A percentile compares a stretch with the other conserved stretches of the same genome.
Evolutionary conservation across 2,113 vertebrate species (phyloP).

Genomic region (Psilopsiagon aurifrons): DNA sequence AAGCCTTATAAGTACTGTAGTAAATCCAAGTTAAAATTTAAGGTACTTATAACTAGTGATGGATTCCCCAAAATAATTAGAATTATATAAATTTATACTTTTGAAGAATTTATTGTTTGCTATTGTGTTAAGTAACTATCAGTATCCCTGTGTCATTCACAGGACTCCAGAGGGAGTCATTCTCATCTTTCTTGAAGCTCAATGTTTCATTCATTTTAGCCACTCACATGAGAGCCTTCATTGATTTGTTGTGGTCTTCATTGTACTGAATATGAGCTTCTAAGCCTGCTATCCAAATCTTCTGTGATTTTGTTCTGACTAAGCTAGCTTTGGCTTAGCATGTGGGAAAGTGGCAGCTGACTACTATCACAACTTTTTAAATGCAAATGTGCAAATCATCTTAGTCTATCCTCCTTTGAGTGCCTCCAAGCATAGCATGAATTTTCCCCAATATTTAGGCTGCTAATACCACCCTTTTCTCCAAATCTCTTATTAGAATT

Average conservation of each 20-base stretch:
- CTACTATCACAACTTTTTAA: background rate
- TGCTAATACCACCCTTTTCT: conserved; percentile 18
- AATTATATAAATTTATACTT: background rate
- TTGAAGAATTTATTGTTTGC: background rate
- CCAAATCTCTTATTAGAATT: conserved; percentile 35
- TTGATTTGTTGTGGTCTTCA: background rate
- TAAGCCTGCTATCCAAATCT: background rate
- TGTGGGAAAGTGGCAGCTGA: background rate
- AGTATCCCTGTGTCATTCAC: background rate
- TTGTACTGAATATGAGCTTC: background rate
- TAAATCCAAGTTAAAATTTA: background rate
- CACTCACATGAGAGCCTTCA: background rate
- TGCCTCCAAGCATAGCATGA: conserved; percentile 17
- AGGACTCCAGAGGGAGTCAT: background rate
- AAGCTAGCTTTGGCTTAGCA: background rate
- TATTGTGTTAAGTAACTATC: background rate
- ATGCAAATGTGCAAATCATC: conserved; percentile 30
- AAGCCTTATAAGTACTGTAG: background rate
- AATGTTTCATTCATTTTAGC: background rate
- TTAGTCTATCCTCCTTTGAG: conserved; percentile 43
- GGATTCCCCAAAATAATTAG: background rate
- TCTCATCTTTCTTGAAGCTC: background rate
- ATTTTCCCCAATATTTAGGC: conserved; percentile 24
- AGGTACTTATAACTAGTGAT: background rate
- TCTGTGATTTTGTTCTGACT: background rate